A percentile compares a stretch with the other conserved stretches of the same genome.
These are phyloP conservation scores for Sylvia atricapilla DNA, from an alignment of 2,113 vertebrate genomes.

Conservation along the genomic window DNA sequence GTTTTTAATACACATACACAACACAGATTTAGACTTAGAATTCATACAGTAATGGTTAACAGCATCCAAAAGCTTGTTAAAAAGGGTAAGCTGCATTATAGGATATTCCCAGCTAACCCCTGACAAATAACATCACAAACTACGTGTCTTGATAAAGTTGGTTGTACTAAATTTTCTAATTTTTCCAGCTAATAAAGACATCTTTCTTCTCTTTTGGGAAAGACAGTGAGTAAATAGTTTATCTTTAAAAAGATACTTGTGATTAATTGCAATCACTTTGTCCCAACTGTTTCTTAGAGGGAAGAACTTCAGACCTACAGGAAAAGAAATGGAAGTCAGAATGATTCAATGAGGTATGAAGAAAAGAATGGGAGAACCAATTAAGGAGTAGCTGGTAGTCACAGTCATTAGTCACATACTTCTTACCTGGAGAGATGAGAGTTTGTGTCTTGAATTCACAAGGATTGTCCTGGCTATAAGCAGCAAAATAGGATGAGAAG, in stretches of 20 bases:
- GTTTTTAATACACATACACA: background rate
- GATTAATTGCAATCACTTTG: background rate
- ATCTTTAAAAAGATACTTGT: background rate
- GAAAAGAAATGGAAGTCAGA: background rate
- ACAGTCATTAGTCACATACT: background rate
- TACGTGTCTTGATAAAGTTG: background rate
- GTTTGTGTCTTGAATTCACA: constrained; percentile 77
- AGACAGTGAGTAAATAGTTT: background rate
- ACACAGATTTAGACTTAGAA: background rate
- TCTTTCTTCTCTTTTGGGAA: background rate
- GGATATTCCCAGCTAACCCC: background rate
- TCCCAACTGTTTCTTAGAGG: background rate
- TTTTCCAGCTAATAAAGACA: background rate
- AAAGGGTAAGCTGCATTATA: background rate
- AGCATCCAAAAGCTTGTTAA: background rate
- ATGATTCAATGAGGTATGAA: background rate
- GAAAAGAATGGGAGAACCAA: background rate
- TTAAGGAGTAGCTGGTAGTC: background rate
- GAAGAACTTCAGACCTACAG: background rate
- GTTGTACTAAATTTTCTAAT: background rate
- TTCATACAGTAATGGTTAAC: background rate
- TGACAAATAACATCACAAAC: background rate
- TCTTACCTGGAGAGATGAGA: constrained; percentile 84
- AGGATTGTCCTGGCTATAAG: constrained; percentile 84
- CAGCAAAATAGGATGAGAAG: constrained; percentile 83